Evolutionary conservation across 2,113 vertebrate genomes (phyloP), one percentile per base, ranked within the genome.

Genomic region (Garra rufa): DNA sequence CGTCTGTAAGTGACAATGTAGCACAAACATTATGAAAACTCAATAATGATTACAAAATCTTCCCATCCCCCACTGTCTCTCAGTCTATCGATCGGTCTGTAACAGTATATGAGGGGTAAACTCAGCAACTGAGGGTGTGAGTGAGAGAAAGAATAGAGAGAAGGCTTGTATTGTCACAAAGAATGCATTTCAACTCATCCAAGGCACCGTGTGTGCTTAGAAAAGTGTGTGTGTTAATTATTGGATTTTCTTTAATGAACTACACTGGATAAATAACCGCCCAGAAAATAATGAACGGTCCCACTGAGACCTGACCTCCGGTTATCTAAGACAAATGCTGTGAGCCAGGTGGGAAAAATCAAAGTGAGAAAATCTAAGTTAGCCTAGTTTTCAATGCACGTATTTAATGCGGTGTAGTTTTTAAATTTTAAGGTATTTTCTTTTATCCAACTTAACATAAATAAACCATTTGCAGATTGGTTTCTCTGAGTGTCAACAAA

Each of bases 21-120:
- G 76, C 38, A 46, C 75, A 61, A 76, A 81, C 83, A 82, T 81
- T 55, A 81, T 77, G 21, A 85, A 83, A 79, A 70, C 50, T 59
- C 81, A 85, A 85, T 59, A 86, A 69, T 34, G 69, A 59, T 76
- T 76, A 55, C 61, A 83, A 81, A 83, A 83, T 43, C 1, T 3
- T 50, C 41, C 65, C 87, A 19, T 52, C 69, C 85, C 73, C 84
- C 70, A 48, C 69, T 80, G 85, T 86, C 87, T 88, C 82, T n/a
- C 17, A 46, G 43, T 55, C 82, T 67, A 88, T 86, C 6, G 85
- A 88, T 85, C 75, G 57, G 59, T 73, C 77, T 81, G 85, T 81
- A 87, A 86, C 73, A 28, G 69, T 70, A 88, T 86, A 84, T 46
- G 76, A 71, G 48, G 52, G 48, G 38, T 85, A 83, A 85, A 87